Conservation (phyloP, 2,888 invertebrate genomes). For the Cerastoderma edule region DNA sequence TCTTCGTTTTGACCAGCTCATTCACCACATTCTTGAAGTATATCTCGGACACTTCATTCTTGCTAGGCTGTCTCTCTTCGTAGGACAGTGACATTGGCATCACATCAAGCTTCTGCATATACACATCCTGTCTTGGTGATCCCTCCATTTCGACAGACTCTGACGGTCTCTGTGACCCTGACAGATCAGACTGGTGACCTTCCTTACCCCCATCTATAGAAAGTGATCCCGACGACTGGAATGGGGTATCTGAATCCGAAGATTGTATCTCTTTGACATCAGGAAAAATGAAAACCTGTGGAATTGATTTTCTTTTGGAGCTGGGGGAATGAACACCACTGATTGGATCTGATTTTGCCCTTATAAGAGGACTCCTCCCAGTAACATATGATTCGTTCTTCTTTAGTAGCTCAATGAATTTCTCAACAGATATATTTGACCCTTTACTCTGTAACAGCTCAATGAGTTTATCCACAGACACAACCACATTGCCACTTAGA, state of each 20-base stretch:
- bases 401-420: neutral
- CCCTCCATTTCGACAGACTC: neutral
- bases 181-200: neutral
- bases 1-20: slow-evolving; percentile 61
- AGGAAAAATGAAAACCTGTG: slow-evolving; percentile 32
- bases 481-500: too few relatives aligned
- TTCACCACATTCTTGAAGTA: slow-evolving; percentile 59
- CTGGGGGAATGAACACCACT: neutral
- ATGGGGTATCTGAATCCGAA: neutral
- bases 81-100: neutral
- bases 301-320: neutral
- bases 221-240: neutral
- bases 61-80: neutral
- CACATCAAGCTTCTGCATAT: neutral
- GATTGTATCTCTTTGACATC: neutral
- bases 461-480: too few relatives aligned
- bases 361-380: neutral
- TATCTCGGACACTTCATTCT: slow-evolving; percentile 44
- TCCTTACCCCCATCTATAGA: neutral
- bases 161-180: neutral
- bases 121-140: neutral
- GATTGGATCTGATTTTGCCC: slow-evolving; percentile 24
- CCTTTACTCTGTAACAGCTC: too few relatives aligned
- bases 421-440: slow-evolving; percentile 11
- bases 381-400: neutral